These are phyloP conservation scores for Aleiodes sp. DNA, from an alignment of 1,140 invertebrate genomes.

Conservation along the genomic window DNA sequence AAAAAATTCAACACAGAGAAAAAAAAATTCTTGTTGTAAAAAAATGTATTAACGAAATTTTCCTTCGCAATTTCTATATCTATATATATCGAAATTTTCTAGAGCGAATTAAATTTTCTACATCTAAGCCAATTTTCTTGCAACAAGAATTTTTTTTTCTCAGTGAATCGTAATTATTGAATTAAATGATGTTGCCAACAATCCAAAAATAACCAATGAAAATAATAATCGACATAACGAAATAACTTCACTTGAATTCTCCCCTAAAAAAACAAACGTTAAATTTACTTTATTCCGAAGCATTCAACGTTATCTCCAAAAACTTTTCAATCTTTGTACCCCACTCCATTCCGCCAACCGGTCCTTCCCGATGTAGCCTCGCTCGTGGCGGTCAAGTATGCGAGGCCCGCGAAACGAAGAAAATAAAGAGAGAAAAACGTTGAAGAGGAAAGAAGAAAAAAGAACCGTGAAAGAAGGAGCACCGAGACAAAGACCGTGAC, in stretches of 20 bases:
- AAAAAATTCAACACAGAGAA: too few species aligned
- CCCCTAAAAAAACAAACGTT: too few species aligned
- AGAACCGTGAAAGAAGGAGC: slow-evolving; percentile 25
- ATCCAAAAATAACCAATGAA: not conserved
- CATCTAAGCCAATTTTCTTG: too few species aligned
- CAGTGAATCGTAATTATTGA: too few species aligned
- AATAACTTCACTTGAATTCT: not conserved
- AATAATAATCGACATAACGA: not conserved
- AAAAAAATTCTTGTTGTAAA: too few species aligned
- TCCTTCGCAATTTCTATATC: too few species aligned
- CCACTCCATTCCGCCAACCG: slow-evolving; percentile 5
- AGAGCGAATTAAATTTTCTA: too few species aligned
- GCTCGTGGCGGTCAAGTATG: slow-evolving; percentile 62
- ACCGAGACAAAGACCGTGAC: not conserved
- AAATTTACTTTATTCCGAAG: not conserved
- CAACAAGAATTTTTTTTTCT: too few species aligned
- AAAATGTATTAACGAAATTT: too few species aligned
- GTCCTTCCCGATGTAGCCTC: slow-evolving; percentile 36
- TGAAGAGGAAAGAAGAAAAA: slow-evolving; percentile 33
- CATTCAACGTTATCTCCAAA: not conserved
- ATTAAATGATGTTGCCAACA: too few species aligned
- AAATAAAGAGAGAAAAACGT: slow-evolving; percentile 17
- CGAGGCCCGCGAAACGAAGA: slow-evolving; percentile 44
- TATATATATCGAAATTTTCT: too few species aligned
- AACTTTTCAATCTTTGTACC: not conserved